phyloP scores from a whole-genome alignment of 2,888 invertebrate genomes.

The Macrosoma leucophasiata region DNA sequence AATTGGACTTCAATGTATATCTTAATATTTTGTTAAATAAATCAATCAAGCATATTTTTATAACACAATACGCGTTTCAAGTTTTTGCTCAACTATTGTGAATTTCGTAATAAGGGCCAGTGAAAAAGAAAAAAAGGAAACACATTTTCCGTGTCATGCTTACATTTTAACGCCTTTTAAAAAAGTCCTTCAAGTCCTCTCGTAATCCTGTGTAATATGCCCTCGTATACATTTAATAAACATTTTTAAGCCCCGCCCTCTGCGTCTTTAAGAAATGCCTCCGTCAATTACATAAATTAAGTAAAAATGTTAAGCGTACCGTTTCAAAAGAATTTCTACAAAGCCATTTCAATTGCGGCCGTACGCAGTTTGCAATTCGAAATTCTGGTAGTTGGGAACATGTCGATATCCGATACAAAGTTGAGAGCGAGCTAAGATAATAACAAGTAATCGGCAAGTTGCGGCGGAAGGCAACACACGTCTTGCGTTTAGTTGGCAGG shows the following conservation, averaged over 20 bases:
- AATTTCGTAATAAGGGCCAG: too few relatives aligned
- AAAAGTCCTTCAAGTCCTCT: conserved; percentile 2
- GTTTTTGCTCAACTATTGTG: too few relatives aligned
- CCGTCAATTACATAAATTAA: conserved; percentile 8
- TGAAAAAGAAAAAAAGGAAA: neutral
- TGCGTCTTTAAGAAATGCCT: conserved; percentile 6
- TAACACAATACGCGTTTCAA: too few relatives aligned
- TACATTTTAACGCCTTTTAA: too few relatives aligned
- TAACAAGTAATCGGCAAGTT: conserved; percentile 62
- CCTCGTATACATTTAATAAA: conserved; percentile 9
- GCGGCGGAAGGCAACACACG: conserved; percentile 45
- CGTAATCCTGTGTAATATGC: conserved; percentile 5
- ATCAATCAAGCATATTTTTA: too few relatives aligned
- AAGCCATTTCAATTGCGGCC: neutral
- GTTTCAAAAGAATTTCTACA: neutral
- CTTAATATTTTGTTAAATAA: too few relatives aligned
- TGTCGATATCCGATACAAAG: conserved; percentile 48
- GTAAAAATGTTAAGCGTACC: conserved; percentile 1
- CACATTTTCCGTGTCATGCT: neutral
- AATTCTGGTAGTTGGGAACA: conserved; percentile 10
- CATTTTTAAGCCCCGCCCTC: conserved; percentile 5
- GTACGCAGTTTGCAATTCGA: neutral
- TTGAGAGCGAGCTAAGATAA: conserved; percentile 57
- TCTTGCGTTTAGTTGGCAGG: conserved; percentile 48
- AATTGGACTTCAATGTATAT: too few relatives aligned